Evolutionary conservation across 2,888 invertebrate genomes (phyloP).

Genomic region (Polydesmus complanatus): DNA sequence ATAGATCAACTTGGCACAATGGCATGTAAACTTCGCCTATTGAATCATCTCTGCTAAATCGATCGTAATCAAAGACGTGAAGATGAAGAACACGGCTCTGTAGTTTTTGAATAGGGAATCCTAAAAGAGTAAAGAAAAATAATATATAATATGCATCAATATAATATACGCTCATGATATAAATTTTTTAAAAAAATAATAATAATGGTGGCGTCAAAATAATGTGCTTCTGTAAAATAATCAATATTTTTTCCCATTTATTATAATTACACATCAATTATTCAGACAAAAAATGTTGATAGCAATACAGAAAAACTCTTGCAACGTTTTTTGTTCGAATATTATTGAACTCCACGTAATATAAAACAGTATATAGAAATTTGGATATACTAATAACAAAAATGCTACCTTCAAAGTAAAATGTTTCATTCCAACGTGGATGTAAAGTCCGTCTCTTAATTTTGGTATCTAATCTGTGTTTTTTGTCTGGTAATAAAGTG

Average conservation of each 20-base stretch:
- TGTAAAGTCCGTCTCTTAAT: conserved; percentile 79
- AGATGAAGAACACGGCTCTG: conserved; percentile 81
- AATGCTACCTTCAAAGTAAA: conserved; percentile 66
- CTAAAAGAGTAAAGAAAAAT: conserved; percentile 29
- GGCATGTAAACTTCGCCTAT: conserved; percentile 87
- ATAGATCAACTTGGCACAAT: conserved; percentile 79
- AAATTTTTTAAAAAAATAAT: too few relatives aligned
- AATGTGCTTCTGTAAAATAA: conserved; percentile 6
- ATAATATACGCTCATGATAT: too few relatives aligned
- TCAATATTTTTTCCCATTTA: conserved; percentile 8
- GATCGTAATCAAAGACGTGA: conserved; percentile 87
- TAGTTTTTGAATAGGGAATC: conserved; percentile 82
- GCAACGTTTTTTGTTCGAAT: too few relatives aligned
- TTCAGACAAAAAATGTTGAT: too few relatives aligned
- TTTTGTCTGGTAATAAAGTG: conserved; percentile 77
- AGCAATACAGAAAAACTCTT: too few relatives aligned
- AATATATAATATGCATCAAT: too few relatives aligned
- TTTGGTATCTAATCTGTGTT: conserved; percentile 81
- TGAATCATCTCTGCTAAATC: conserved; percentile 84
- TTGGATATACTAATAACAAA: too few relatives aligned
- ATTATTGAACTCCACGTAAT: not conserved
- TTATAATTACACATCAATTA: too few relatives aligned
- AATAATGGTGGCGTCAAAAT: too few relatives aligned
- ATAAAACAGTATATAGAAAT: too few relatives aligned
- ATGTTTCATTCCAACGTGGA: conserved; percentile 86